These are phyloP conservation scores for Rhagium mordax DNA, from an alignment of 2,888 invertebrate species.

Conservation along the genomic window DNA sequence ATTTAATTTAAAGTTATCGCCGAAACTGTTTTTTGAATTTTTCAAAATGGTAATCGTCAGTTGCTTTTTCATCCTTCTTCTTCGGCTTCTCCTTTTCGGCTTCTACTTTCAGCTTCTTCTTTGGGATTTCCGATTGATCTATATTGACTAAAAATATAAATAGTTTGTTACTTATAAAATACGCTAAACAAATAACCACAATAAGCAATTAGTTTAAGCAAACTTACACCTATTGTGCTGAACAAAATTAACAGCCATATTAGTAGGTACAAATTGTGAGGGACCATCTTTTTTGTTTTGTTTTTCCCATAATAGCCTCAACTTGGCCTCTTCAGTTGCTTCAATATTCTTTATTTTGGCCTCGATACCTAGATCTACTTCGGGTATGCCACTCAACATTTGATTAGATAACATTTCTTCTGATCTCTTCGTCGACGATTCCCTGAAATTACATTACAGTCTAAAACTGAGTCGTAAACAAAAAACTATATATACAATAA, in stretches of 20 bases:
- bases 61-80: constrained; percentile 93
- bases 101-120: constrained; percentile 75
- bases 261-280: constrained; percentile 96
- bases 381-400: constrained; percentile 99
- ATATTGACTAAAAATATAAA: constrained; percentile 82
- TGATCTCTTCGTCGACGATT: constrained; percentile 89
- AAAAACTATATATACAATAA: neutral
- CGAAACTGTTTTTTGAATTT: constrained; percentile 97
- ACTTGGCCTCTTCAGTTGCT: constrained; percentile 98
- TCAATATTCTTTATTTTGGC: constrained; percentile 99
- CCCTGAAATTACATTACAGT: too few relatives aligned
- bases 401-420: constrained; percentile 99
- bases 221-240: constrained; percentile 94
- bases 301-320: constrained; percentile 90
- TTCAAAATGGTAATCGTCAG: constrained; percentile 98
- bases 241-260: constrained; percentile 98
- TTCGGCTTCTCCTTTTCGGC: constrained; percentile 73
- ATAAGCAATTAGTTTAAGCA: too few relatives aligned
- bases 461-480: neutral
- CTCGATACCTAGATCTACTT: constrained; percentile 99
- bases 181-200: constrained; percentile 17
- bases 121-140: constrained; percentile 78
- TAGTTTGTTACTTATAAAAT: constrained; percentile 7
- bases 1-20: constrained; percentile 73
- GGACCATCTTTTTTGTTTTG: constrained; percentile 94